phyloP scores from a whole-genome alignment of 2,888 invertebrate species.

The Lithosia quadra region DNA sequence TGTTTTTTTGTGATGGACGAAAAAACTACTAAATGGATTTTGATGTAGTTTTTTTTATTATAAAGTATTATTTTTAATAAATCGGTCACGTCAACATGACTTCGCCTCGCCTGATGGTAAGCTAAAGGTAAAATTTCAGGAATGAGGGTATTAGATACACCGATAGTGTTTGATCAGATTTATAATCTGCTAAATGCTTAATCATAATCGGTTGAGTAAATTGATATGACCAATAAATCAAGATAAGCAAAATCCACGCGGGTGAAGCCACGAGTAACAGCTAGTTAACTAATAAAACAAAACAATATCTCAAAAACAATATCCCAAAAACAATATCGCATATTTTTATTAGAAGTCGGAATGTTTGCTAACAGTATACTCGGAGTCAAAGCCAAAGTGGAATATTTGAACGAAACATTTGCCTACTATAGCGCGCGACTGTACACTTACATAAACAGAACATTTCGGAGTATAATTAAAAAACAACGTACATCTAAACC shows the following conservation, averaged over 20 bases:
- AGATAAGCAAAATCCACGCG: background rate
- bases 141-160: too few species aligned
- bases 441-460: background rate
- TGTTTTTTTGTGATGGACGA: too few species aligned
- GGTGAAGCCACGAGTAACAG: background rate
- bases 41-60: too few species aligned
- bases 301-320: background rate
- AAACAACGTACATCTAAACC: conserved; percentile 54
- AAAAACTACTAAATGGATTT: too few species aligned
- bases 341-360: background rate
- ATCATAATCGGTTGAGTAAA: too few species aligned
- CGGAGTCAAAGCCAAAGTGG: background rate
- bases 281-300: background rate
- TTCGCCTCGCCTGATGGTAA: too few species aligned
- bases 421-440: background rate
- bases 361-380: background rate
- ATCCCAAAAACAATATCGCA: background rate
- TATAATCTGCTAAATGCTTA: too few species aligned
- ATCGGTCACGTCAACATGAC: too few species aligned
- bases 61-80: too few species aligned
- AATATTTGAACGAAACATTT: conserved; percentile 3
- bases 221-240: too few species aligned
- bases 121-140: too few species aligned
- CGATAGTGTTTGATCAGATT: too few species aligned
- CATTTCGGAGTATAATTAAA: conserved; percentile 57